These are phyloP conservation scores for Serinus canaria DNA, from an alignment of 2,113 vertebrate genomes.

Conservation along the genomic window DNA sequence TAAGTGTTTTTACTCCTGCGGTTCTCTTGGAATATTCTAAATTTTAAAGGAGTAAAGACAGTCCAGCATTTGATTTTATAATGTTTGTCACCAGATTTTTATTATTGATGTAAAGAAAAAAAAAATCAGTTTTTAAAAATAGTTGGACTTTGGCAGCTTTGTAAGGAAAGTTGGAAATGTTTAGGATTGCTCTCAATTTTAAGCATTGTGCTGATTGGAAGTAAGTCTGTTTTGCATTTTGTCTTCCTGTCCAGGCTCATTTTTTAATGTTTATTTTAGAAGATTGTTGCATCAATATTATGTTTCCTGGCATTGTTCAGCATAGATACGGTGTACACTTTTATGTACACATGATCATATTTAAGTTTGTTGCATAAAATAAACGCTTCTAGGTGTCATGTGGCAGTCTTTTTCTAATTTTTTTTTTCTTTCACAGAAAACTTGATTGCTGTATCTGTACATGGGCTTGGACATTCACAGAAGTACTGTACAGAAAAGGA, in stretches of 20 bases:
- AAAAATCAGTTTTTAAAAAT: conserved; percentile 73
- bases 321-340: conserved; percentile 77
- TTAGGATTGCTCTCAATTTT: conserved; percentile 72
- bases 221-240: conserved; percentile 76
- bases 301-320: conserved; percentile 84
- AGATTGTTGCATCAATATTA: conserved; percentile 74
- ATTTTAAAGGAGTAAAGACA: conserved; percentile 79
- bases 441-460: neutral
- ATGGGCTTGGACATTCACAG: neutral
- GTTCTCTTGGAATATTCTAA: conserved; percentile 79
- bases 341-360: conserved; percentile 83
- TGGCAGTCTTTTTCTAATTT: conserved; percentile 56
- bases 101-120: conserved; percentile 79
- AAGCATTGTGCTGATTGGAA: conserved; percentile 75
- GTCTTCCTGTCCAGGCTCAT: conserved; percentile 75
- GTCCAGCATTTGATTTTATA: conserved; percentile 80
- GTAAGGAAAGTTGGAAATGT: conserved; percentile 76
- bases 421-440: neutral
- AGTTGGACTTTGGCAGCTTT: conserved; percentile 80
- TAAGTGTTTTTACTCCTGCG: conserved; percentile 75
- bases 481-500: neutral
- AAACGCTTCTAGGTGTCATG: conserved; percentile 88
- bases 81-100: conserved; percentile 84
- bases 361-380: conserved; percentile 90
- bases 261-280: conserved; percentile 78